A percentile compares a stretch with the other conserved stretches of the same genome.
Evolutionary conservation across 2,888 invertebrate genomes (phyloP).

Genomic region (Brassicogethes aeneus): DNA sequence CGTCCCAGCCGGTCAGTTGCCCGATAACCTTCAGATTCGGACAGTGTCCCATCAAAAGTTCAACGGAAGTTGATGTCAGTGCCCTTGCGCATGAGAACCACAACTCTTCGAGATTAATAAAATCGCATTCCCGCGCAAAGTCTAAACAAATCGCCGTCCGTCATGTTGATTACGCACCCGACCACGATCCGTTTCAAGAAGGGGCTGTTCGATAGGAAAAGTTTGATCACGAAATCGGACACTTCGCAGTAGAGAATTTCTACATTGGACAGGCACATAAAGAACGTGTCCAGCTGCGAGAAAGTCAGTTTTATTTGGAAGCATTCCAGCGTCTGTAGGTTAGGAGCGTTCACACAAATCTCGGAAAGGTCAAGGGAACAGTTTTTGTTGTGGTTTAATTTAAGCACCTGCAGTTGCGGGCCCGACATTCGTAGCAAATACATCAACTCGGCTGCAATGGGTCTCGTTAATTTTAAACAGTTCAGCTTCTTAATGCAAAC

Average conservation of each 20-base stretch:
- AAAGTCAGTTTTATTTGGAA: constrained; percentile 54
- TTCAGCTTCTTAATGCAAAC: constrained; percentile 46
- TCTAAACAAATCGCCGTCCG: constrained; percentile 59
- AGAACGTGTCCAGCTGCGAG: constrained; percentile 49
- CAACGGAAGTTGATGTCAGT: constrained; percentile 53
- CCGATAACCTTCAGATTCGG: constrained; percentile 55
- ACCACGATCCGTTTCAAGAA: constrained; percentile 53
- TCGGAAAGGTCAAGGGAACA: constrained; percentile 29
- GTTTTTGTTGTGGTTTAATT: constrained; percentile 30
- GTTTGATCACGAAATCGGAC: constrained; percentile 48
- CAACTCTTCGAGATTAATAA: constrained; percentile 54
- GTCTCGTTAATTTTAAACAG: constrained; percentile 41
- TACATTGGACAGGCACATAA: constrained; percentile 51
- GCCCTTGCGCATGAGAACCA: constrained; percentile 62
- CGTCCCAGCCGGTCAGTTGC: constrained; percentile 58
- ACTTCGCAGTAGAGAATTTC: constrained; percentile 60
- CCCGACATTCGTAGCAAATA: constrained; percentile 45
- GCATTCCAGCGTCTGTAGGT: constrained; percentile 54
- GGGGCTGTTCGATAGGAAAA: constrained; percentile 51
- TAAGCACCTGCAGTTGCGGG: constrained; percentile 26
- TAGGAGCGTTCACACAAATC: constrained; percentile 36
- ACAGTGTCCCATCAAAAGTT: constrained; percentile 58
- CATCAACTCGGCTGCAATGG: constrained; percentile 45
- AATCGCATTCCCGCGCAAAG: constrained; percentile 56
- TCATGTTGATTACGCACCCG: constrained; percentile 55